Base-by-base conservation (phyloP, 2,888 invertebrate genomes). In the Belgica antarctica region DNA sequence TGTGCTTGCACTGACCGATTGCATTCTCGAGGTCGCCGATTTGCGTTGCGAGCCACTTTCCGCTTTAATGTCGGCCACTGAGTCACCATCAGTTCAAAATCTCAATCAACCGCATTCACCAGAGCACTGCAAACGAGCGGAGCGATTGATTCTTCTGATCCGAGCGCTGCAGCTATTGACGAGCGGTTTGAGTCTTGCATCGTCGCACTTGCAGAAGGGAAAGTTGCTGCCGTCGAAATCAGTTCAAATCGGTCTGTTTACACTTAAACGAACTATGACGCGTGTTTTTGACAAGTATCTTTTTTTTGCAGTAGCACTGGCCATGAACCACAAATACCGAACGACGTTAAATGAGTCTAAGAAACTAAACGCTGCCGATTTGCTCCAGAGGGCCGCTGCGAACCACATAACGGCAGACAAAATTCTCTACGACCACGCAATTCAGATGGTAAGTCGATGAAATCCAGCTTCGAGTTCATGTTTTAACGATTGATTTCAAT, bases 401-500 rank as follows among this genome's bases (percentile, higher is more conserved):
- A 86, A 87, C 71, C 82, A 83, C 73, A 83, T 86, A 52, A 93
- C 94, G 71, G 97, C 97, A 72, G 98, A 99, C 79, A 92, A 94
- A 79, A 91, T 99, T 73, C 87, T 99, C 72, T 99, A 98, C 81
- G 92, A 95, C 78, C 94, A 99, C 81, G 98, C 99, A 73, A 92
- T 99, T 76, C 93, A 97, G 81, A 90, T 98, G 90, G 96, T 96
- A 81, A 81, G 82, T 76, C 31, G 19, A 17, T 22, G 19, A 3
- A 15, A 22, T 24, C 57, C 36, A 24, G 27, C 52, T 61, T 61
- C 22, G 25, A n/a, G n/a, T n/a, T 69, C 46, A 57, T 61, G 46
- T 70, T 34, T 70, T 31, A 66, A 17, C 27, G 25, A 7, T 31
- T 62, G 7, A 15, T 25, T 15, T n/a, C 47, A 66, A 73, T 74